A percentile compares a stretch with the other conserved stretches of the same genome.
These are phyloP conservation scores for Hippocampus kuda DNA, from an alignment of 2,797 vertebrate species.

Conservation along the genomic window DNA sequence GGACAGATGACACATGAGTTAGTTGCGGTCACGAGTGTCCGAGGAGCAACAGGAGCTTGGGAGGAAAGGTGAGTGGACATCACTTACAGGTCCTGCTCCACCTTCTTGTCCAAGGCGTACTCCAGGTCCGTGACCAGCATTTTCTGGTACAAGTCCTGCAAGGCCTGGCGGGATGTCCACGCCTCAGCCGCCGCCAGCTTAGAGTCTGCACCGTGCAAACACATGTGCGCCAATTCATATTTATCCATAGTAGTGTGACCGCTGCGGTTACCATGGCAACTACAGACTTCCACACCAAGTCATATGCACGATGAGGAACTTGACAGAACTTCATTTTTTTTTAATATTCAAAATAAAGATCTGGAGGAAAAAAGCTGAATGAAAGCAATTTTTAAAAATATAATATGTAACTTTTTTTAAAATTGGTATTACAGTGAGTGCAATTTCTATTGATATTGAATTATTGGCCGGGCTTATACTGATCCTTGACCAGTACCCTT, in stretches of 20 bases:
- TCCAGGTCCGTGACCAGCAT: slow-evolving; percentile 98
- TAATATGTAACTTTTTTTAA: no score
- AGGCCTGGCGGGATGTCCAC: slow-evolving; percentile 96
- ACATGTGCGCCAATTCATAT: slow-evolving; percentile 1
- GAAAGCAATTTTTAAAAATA: no score
- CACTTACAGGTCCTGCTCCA: slow-evolving; percentile 98
- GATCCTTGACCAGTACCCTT: no score
- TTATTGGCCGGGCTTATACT: no score
- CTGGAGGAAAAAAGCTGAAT: no score
- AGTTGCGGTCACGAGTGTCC: not conserved
- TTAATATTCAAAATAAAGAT: no score
- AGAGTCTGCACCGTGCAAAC: slow-evolving; percentile 68
- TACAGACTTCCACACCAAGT: not conserved
- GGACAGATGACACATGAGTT: not conserved
- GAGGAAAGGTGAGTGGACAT: not conserved
- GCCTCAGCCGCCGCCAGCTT: slow-evolving; percentile 93
- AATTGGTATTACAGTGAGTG: no score
- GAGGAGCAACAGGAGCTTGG: no score
- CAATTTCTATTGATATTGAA: no score
- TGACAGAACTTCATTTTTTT: no score
- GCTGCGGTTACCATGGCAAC: not conserved
- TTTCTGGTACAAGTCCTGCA: slow-evolving; percentile 99
- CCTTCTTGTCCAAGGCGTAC: slow-evolving; percentile 98
- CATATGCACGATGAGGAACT: no score
- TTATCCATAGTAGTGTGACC: not conserved